Percentiles rank a stretch among this genome's conserved stretches.
These are phyloP conservation scores for Toxotes chatareus DNA, from an alignment of 2,113 vertebrate species.

Conservation along the genomic window DNA sequence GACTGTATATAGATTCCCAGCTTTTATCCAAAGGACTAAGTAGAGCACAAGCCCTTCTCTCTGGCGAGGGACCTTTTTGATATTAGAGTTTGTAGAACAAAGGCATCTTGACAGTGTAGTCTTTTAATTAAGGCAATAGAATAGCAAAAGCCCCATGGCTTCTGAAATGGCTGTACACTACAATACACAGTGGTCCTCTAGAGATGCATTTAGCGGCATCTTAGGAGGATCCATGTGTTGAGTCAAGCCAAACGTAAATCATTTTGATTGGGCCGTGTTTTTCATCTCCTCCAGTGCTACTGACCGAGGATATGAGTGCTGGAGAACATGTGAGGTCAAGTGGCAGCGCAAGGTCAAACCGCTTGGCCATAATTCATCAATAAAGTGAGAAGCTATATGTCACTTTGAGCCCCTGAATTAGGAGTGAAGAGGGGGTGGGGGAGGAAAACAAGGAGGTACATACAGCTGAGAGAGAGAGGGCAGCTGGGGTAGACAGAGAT, in stretches of 20 bases:
- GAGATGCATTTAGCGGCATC: constrained; percentile 67
- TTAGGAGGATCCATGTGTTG: constrained; percentile 62
- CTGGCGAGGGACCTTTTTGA: constrained; percentile 62
- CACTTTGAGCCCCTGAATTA: constrained; percentile 39
- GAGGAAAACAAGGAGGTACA: background rate
- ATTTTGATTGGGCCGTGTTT: constrained; percentile 71
- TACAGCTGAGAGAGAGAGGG: background rate
- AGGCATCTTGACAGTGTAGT: constrained; percentile 64
- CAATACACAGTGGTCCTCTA: constrained; percentile 51
- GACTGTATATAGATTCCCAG: constrained; percentile 65
- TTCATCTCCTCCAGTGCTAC: constrained; percentile 63
- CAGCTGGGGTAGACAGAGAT: background rate
- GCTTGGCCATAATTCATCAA: constrained; percentile 68
- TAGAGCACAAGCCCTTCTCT: constrained; percentile 47
- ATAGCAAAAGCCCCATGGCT: constrained; percentile 61
- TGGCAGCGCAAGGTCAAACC: constrained; percentile 74
- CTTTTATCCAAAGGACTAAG: constrained; percentile 66
- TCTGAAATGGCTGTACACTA: constrained; percentile 55
- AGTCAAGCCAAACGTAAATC: constrained; percentile 70
- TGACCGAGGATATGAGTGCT: constrained; percentile 60
- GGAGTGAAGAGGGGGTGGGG: background rate
- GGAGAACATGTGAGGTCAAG: constrained; percentile 72
- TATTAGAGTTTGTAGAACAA: constrained; percentile 74
- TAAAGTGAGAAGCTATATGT: constrained; percentile 58
- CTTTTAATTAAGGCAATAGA: constrained; percentile 75